Conservation (phyloP, 2,888 invertebrate genomes). For the Serrognathus titanus region DNA sequence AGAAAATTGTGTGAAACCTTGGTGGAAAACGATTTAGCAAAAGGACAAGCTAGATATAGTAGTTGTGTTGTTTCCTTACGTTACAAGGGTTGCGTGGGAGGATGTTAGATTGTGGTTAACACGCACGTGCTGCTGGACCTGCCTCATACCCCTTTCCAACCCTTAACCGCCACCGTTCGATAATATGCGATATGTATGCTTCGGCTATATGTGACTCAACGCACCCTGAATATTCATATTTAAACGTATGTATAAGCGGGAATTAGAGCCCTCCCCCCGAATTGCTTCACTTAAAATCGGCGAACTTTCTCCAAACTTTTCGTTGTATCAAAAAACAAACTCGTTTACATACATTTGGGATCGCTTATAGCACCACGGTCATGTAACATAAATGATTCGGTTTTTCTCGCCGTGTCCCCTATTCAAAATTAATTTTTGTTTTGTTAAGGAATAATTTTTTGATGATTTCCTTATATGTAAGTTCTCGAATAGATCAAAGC, state of each 20-base stretch:
- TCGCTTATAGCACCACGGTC: no score
- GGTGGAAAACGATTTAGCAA: slow-evolving; percentile 25
- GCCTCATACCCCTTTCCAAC: slow-evolving; percentile 33
- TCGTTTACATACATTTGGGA: no score
- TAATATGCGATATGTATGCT: slow-evolving; percentile 20
- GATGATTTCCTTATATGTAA: not conserved
- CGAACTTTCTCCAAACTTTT: no score
- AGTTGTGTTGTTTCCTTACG: slow-evolving; percentile 46
- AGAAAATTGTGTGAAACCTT: slow-evolving; percentile 12
- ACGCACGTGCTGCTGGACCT: slow-evolving; percentile 47
- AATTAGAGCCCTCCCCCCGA: no score
- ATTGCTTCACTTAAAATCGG: no score
- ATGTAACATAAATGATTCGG: no score
- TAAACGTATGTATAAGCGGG: no score
- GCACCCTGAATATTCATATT: slow-evolving; percentile 10
- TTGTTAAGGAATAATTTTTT: not conserved
- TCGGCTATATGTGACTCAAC: slow-evolving; percentile 6
- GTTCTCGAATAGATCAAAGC: not conserved
- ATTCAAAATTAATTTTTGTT: no score
- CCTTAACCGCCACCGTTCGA: slow-evolving; percentile 21
- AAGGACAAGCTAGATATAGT: slow-evolving; percentile 43
- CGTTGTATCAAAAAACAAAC: no score
- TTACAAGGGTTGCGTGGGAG: slow-evolving; percentile 46
- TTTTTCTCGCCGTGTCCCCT: no score
- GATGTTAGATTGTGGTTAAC: slow-evolving; percentile 47